Base-by-base conservation (phyloP, 2,888 invertebrate genomes). In the Rhamnusium bicolor region DNA sequence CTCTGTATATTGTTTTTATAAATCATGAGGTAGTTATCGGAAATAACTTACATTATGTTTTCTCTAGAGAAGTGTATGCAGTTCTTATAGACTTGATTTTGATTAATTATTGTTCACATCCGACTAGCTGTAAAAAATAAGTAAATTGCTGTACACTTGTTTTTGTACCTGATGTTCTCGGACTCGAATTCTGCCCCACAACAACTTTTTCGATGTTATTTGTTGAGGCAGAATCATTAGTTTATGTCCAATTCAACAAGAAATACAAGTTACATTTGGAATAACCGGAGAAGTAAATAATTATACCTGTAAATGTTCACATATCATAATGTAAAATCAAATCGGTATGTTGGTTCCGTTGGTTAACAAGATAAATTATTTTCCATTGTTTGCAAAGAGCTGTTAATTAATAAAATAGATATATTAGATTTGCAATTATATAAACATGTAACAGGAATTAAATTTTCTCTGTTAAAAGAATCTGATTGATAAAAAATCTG, bases 201-300 rank as follows among this genome's bases (percentile, higher is more conserved):
- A 51, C 63, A 51, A 29, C 47, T 49, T 27, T 21, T 49, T 49
- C 14, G 14, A 14, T 47, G 24, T 27, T 14, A 18, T 27, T 49
- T 63, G 63, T 51, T 49, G 24, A 29, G 49, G 51, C 27, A 14
- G 63, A 51, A 63, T 63, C 63, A 47, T 62, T 63, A 47, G 51
- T 63, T 62, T 63, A n/a, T 49, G 51, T 49, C 63, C 12, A 10
- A 12, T 63, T 51, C 63, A 16, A 63, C 63, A 24, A 21, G 63
- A 16, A n/a, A n/a, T n/a, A n/a, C n/a, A n/a, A n/a, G 27, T 51
- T 49, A 51, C 49, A 62, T 63, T 29, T 29, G 24, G 49, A 24
- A 63, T 27, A 29, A 29, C 63, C 14, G 21, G 19, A 61, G 10
- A 40, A 29, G 56, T 24, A 56, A 58, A 32, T 58, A 58, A 32